Percentiles rank a stretch among this genome's conserved stretches.
These are phyloP conservation scores for Acanthosepion lycidas DNA, from an alignment of 2,888 invertebrate species.

Conservation along the genomic window DNA sequence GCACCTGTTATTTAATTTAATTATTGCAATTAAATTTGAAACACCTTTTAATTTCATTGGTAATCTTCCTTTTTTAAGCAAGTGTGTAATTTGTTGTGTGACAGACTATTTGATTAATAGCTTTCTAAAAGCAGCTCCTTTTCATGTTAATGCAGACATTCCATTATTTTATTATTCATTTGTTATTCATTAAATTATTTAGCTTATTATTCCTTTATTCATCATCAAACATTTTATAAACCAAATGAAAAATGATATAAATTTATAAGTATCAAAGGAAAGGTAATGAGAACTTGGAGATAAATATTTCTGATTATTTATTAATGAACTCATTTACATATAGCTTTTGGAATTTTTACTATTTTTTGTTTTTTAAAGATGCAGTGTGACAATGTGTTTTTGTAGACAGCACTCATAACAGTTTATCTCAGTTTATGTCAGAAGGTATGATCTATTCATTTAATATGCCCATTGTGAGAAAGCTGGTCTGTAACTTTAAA, in stretches of 20 bases:
- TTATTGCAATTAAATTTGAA: not conserved
- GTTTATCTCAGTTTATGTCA: not conserved
- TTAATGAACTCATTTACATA: not conserved
- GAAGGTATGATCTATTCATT: not conserved
- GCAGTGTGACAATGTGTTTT: not conserved
- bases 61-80: not conserved
- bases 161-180: not conserved
- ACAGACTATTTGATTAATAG: conserved; percentile 33
- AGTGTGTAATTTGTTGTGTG: conserved; percentile 9
- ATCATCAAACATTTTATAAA: not conserved
- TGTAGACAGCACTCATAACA: not conserved
- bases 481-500: not conserved
- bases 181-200: not conserved
- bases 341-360: not conserved
- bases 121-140: not conserved
- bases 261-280: not conserved
- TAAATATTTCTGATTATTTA: not conserved
- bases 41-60: not conserved
- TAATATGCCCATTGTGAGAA: not conserved
- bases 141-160: not conserved
- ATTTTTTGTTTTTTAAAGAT: not conserved
- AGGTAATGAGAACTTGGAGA: not conserved
- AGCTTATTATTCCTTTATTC: not conserved
- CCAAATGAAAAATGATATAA: not conserved
- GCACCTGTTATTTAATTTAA: not conserved